phyloP scores from a whole-genome alignment of 2,888 invertebrate species.

The Pherbina coryleti region DNA sequence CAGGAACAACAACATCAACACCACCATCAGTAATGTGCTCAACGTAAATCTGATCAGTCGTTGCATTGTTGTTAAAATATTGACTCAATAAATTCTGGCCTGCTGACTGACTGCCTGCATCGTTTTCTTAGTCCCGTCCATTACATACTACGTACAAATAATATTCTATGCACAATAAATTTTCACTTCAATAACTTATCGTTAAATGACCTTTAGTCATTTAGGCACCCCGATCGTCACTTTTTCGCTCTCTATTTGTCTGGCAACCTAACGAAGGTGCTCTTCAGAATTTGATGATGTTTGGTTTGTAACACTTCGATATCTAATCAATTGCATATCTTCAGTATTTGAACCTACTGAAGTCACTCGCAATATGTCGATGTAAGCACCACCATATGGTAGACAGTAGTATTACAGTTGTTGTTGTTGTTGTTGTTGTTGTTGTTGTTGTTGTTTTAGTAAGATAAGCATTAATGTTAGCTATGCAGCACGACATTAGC shows the following conservation, averaged over 20 bases:
- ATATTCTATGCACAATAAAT: background rate
- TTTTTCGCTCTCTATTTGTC: background rate
- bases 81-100: background rate
- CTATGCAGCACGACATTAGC: background rate
- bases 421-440: background rate
- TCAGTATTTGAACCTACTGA: background rate
- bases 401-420: background rate
- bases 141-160: background rate
- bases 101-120: background rate
- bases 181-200: constrained; percentile 16
- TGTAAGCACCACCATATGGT: background rate
- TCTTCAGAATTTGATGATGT: too few species aligned
- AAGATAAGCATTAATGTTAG: too few species aligned
- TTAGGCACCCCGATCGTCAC: background rate
- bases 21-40: background rate
- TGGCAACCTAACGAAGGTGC: background rate
- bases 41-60: background rate
- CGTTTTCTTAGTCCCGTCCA: background rate
- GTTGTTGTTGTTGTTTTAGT: background rate
- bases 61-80: background rate
- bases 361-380: background rate
- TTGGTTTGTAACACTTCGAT: constrained; percentile 10
- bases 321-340: constrained; percentile 1
- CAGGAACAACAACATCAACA: background rate
- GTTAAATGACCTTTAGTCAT: constrained; percentile 29